phyloP scores from a whole-genome alignment of 1,140 invertebrate genomes.

The Drosophila kanapiae region DNA sequence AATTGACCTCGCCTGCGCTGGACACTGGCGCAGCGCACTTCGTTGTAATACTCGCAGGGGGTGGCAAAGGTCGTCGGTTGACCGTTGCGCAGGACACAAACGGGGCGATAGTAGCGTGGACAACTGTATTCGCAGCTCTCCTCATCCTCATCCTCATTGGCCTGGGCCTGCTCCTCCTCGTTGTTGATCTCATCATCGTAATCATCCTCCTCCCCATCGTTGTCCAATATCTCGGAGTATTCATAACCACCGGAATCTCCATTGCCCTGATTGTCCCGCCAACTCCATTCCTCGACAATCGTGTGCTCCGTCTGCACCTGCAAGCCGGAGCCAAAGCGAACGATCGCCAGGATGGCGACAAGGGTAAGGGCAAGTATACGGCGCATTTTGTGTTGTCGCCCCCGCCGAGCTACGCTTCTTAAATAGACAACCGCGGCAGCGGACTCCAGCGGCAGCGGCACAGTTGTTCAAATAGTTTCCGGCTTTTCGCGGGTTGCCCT shows the following conservation, averaged over 20 bases:
- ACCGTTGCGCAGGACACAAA: slow-evolving; percentile 56
- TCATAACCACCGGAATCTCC: background rate
- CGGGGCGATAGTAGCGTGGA: slow-evolving; percentile 66
- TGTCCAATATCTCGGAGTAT: slow-evolving; percentile 11
- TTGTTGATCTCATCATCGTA: slow-evolving; percentile 10
- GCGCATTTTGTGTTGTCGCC: slow-evolving; percentile 34
- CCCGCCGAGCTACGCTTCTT: slow-evolving; percentile 9
- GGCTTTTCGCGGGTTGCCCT: background rate
- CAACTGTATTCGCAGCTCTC: slow-evolving; percentile 66
- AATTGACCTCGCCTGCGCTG: slow-evolving; percentile 22
- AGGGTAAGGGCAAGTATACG: background rate
- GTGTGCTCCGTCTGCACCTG: slow-evolving; percentile 26
- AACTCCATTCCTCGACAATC: slow-evolving; percentile 30
- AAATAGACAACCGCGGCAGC: slow-evolving; percentile 30
- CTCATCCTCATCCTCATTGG: slow-evolving; percentile 36
- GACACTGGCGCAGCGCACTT: slow-evolving; percentile 60
- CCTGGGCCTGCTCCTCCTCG: background rate
- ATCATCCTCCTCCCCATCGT: background rate
- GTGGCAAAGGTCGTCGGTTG: slow-evolving; percentile 57
- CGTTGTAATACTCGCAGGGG: slow-evolving; percentile 66
- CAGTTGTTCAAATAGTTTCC: slow-evolving; percentile 60
- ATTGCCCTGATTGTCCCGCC: slow-evolving; percentile 11
- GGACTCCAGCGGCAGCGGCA: background rate
- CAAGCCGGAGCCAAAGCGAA: background rate
- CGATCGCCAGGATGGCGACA: slow-evolving; percentile 4